Conservation (phyloP, 2,888 invertebrate genomes). For the Zelleria hepariella region DNA sequence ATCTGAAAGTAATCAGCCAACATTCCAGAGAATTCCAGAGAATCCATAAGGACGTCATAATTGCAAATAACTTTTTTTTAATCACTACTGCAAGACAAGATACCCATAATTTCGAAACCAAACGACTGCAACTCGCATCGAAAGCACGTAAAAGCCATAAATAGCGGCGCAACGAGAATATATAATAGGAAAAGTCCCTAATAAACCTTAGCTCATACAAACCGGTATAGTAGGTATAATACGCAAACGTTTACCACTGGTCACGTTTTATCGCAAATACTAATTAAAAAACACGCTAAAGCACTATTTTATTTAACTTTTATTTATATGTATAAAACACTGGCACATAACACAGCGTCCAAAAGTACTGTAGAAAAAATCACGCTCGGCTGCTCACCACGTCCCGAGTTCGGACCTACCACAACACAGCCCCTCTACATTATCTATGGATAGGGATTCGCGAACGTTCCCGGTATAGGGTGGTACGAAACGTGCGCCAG, state of each 20-base stretch:
- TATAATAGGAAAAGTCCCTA: background rate
- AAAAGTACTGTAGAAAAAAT: slow-evolving; percentile 25
- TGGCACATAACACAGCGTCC: slow-evolving; percentile 6
- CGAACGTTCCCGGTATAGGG: slow-evolving; percentile 26
- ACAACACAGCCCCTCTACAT: slow-evolving; percentile 56
- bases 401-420: slow-evolving; percentile 24
- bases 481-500: slow-evolving; percentile 33
- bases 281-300: slow-evolving; percentile 1
- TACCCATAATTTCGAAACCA: background rate
- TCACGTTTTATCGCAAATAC: slow-evolving; percentile 10
- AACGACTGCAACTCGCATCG: background rate
- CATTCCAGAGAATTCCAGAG: background rate
- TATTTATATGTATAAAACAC: slow-evolving; percentile 14
- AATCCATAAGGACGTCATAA: background rate
- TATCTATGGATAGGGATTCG: slow-evolving; percentile 27
- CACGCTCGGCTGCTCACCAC: slow-evolving; percentile 19
- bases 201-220: slow-evolving; percentile 8
- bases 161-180: background rate
- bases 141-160: background rate
- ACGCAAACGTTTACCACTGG: slow-evolving; percentile 8
- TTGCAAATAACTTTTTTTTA: background rate
- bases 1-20: too few relatives aligned
- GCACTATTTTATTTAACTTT: background rate
- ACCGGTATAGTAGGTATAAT: slow-evolving; percentile 4
- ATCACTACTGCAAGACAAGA: background rate